These are phyloP conservation scores for Drosophila flavopinicola DNA, from an alignment of 2,888 invertebrate genomes.

Conservation along the genomic window DNA sequence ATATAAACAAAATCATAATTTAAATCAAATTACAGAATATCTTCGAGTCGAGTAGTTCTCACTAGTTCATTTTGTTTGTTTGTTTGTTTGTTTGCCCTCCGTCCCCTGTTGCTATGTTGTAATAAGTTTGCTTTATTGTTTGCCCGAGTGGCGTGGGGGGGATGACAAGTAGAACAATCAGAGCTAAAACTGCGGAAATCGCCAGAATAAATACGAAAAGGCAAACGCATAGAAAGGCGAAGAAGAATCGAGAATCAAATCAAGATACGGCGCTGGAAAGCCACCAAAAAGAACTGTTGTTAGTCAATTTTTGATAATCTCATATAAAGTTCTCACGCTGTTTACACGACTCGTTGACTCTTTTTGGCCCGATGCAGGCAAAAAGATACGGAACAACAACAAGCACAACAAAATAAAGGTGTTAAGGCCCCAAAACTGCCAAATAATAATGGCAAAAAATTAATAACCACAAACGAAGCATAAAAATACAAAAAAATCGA, in stretches of 20 bases:
- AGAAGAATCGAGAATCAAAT: slow-evolving; percentile 39
- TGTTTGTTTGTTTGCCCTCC: slow-evolving; percentile 14
- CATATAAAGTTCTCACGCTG: slow-evolving; percentile 79
- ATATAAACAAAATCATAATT: no score
- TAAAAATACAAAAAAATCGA: background rate
- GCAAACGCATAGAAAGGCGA: slow-evolving; percentile 13
- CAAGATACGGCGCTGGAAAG: slow-evolving; percentile 34
- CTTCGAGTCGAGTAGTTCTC: background rate
- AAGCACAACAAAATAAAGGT: slow-evolving; percentile 34
- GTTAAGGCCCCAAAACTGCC: slow-evolving; percentile 51
- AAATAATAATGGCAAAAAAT: slow-evolving; percentile 44
- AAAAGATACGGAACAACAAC: slow-evolving; percentile 40
- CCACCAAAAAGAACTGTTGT: slow-evolving; percentile 7
- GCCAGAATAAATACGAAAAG: slow-evolving; percentile 60
- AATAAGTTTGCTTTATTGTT: slow-evolving; percentile 61
- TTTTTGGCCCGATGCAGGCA: slow-evolving; percentile 50
- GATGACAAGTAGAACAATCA: slow-evolving; percentile 72
- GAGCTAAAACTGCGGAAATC: slow-evolving; percentile 71
- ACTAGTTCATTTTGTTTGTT: slow-evolving; percentile 18
- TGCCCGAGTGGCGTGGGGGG: slow-evolving; percentile 42
- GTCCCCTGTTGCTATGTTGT: slow-evolving; percentile 21
- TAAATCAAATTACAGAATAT: background rate
- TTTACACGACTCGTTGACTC: slow-evolving; percentile 80
- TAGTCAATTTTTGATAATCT: slow-evolving; percentile 63
- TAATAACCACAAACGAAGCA: slow-evolving; percentile 38